Percentiles rank a stretch among this genome's conserved stretches.
These are phyloP conservation scores for Aptenodytes forsteri DNA, from an alignment of 2,113 vertebrate genomes.

Conservation along the genomic window DNA sequence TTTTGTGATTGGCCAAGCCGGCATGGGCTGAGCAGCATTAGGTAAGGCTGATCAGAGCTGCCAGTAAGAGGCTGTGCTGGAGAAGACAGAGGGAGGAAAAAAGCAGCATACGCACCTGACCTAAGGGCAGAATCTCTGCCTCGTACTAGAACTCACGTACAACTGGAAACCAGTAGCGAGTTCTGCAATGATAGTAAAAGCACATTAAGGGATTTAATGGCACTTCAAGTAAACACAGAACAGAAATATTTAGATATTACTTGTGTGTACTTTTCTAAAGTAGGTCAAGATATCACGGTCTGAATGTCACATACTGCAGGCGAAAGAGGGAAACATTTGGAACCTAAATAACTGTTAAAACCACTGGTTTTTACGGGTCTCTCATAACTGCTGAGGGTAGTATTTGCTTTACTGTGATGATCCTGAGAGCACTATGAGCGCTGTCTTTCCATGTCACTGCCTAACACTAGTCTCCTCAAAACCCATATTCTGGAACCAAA, in stretches of 20 bases:
- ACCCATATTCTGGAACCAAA: background rate
- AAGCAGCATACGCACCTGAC: background rate
- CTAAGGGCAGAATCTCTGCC: background rate
- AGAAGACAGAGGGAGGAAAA: background rate
- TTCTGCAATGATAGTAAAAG: background rate
- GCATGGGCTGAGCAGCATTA: background rate
- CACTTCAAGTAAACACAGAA: background rate
- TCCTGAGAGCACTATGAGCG: background rate
- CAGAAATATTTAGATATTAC: background rate
- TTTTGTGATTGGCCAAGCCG: background rate
- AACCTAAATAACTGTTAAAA: background rate
- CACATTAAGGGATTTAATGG: background rate
- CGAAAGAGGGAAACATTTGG: background rate
- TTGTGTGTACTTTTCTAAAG: background rate
- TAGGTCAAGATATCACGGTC: background rate
- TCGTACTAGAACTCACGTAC: fast-evolving
- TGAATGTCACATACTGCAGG: background rate
- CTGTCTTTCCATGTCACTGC: background rate
- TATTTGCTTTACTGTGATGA: background rate
- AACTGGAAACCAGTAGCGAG: background rate
- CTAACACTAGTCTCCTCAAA: background rate
- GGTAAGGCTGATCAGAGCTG: background rate
- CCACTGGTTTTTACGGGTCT: background rate
- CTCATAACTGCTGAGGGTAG: background rate
- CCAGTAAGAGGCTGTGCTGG: background rate